Percentiles rank a stretch among this genome's conserved stretches.
Evolutionary conservation across 1,140 invertebrate genomes (phyloP).

Genomic region (Protaetia brevitarsis): DNA sequence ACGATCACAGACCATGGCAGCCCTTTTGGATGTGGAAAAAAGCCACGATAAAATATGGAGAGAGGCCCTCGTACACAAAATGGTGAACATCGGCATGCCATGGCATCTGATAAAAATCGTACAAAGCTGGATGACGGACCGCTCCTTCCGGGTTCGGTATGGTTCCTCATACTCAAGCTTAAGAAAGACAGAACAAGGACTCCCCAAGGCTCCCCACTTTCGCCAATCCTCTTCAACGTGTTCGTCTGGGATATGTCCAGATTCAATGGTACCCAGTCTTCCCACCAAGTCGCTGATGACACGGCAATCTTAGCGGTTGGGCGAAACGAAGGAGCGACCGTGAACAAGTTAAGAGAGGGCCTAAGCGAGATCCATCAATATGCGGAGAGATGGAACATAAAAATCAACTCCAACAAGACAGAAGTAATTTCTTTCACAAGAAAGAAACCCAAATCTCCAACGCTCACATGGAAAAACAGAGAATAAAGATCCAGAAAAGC

Average conservation of each 20-base stretch:
- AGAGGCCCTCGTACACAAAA: neutral
- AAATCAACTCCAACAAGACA: neutral
- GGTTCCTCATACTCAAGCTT: neutral
- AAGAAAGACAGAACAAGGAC: neutral
- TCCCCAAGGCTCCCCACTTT: slow-evolving; percentile 8
- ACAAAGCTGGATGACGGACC: neutral
- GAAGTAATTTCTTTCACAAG: neutral
- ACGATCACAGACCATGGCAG: neutral
- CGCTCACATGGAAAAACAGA: neutral
- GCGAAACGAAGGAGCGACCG: neutral
- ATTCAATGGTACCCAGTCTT: neutral
- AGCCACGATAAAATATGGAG: neutral
- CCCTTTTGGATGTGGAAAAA: neutral
- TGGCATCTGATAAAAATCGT: neutral
- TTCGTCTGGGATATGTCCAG: neutral
- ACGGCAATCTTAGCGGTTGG: neutral
- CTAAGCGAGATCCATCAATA: neutral
- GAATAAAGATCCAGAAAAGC: neutral
- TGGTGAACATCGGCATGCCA: neutral
- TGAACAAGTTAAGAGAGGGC: neutral
- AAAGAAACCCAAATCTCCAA: neutral
- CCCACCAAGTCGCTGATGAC: neutral
- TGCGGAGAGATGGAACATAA: neutral
- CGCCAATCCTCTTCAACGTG: neutral
- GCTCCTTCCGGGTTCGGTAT: neutral